Evolutionary conservation across 2,113 vertebrate species (phyloP).

Genomic region (Gadus macrocephalus): DNA sequence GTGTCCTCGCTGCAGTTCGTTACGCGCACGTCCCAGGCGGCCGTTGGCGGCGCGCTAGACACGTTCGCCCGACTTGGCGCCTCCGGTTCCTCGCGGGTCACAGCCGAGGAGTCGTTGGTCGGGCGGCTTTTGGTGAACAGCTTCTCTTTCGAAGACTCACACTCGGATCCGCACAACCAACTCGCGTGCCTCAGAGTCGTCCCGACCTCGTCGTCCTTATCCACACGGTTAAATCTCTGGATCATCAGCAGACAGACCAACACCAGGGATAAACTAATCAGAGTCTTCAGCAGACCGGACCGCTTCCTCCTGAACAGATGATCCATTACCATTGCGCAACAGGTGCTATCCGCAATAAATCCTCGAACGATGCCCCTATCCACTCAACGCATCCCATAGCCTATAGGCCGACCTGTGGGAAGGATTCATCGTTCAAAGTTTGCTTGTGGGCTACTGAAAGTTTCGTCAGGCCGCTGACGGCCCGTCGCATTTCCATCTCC

Average conservation of each 20-base stretch:
- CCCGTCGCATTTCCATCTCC: too few species aligned
- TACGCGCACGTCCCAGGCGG: constrained; percentile 63
- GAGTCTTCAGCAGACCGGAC: constrained; percentile 64
- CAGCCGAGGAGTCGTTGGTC: constrained; percentile 9
- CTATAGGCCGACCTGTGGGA: too few species aligned
- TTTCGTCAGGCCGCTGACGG: too few species aligned
- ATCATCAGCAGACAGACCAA: constrained; percentile 74
- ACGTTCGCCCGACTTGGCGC: constrained; percentile 4
- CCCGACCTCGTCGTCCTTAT: constrained; percentile 50
- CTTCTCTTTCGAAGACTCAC: constrained; percentile 41
- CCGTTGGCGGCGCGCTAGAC: constrained; percentile 28
- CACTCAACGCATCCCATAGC: too few species aligned
- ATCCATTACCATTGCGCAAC: constrained; percentile 61
- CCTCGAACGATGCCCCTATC: too few species aligned
- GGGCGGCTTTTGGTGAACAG: neutral
- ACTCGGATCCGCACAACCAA: constrained; percentile 54
- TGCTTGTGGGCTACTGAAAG: too few species aligned
- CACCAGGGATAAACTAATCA: constrained; percentile 69
- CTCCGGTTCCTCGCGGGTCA: constrained; percentile 1
- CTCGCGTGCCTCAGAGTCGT: constrained; percentile 16
- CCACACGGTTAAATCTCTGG: constrained; percentile 67
- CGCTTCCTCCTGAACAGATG: constrained; percentile 64
- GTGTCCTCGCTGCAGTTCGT: constrained; percentile 67
- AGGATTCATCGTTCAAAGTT: too few species aligned
- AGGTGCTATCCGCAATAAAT: too few species aligned